phyloP scores from a whole-genome alignment of 2,888 invertebrate genomes.

The Autographa gamma region DNA sequence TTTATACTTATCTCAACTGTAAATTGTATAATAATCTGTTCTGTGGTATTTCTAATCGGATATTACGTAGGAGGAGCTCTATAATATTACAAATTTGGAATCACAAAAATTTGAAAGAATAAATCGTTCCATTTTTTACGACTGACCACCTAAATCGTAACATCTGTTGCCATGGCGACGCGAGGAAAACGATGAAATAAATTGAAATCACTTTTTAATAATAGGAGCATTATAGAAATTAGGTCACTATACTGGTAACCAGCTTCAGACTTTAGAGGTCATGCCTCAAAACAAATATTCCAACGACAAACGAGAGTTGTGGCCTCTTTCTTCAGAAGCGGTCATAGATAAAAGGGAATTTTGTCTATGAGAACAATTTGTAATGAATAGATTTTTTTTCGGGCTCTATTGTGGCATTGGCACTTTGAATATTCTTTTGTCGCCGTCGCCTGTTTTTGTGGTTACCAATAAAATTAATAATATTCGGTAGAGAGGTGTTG shows the following conservation, averaged over 20 bases:
- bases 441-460: background rate
- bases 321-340: constrained; percentile 1
- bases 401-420: background rate
- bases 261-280: constrained; percentile 39
- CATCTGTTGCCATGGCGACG: constrained; percentile 2
- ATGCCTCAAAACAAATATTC: constrained; percentile 26
- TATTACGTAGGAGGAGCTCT: constrained; percentile 11
- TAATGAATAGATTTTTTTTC: background rate
- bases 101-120: background rate
- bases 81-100: background rate
- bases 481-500: background rate
- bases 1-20: background rate
- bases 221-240: constrained; percentile 40
- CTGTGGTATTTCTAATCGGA: constrained; percentile 10
- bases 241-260: constrained; percentile 41
- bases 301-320: background rate
- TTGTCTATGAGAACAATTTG: background rate
- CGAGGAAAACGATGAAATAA: background rate
- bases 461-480: background rate
- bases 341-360: background rate
- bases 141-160: background rate
- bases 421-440: background rate
- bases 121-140: background rate
- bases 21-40: constrained; percentile 1
- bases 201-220: constrained; percentile 25